Conservation (phyloP, 92 coral and sea anemone species). For the Pocillopora grandis region DNA sequence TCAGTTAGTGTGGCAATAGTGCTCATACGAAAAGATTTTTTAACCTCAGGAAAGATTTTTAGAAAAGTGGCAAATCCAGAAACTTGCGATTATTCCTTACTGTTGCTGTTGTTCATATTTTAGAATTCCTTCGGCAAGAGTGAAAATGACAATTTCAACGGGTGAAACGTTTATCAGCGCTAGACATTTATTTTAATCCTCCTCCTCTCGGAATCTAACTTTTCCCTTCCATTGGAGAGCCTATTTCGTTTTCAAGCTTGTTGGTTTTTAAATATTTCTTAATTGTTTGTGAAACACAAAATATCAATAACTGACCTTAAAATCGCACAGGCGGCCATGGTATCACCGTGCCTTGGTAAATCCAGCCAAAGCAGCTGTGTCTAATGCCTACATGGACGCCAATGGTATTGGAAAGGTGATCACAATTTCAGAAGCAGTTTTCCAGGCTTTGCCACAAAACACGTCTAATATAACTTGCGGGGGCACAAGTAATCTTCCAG, state of each 20-base stretch:
- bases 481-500: slow-evolving; percentile 60
- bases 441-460: slow-evolving; percentile 76
- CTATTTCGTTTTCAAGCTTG: background rate
- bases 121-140: no score
- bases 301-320: no score
- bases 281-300: no score
- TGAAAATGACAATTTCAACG: no score
- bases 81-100: no score
- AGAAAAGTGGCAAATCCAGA: no score
- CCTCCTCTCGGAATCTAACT: no score
- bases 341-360: slow-evolving; percentile 94
- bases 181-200: no score
- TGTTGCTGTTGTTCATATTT: no score
- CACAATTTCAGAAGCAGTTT: slow-evolving; percentile 92
- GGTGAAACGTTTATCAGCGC: no score
- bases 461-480: slow-evolving; percentile 50
- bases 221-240: background rate
- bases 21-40: no score
- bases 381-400: slow-evolving; percentile 98
- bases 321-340: slow-evolving; percentile 83
- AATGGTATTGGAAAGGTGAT: slow-evolving; percentile 95
- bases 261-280: no score
- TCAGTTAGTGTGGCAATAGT: background rate
- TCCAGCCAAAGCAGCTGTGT: slow-evolving; percentile 91
- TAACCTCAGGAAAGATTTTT: background rate